These are phyloP conservation scores for Panopea generosa DNA, from an alignment of 2,888 invertebrate species.

Conservation along the genomic window DNA sequence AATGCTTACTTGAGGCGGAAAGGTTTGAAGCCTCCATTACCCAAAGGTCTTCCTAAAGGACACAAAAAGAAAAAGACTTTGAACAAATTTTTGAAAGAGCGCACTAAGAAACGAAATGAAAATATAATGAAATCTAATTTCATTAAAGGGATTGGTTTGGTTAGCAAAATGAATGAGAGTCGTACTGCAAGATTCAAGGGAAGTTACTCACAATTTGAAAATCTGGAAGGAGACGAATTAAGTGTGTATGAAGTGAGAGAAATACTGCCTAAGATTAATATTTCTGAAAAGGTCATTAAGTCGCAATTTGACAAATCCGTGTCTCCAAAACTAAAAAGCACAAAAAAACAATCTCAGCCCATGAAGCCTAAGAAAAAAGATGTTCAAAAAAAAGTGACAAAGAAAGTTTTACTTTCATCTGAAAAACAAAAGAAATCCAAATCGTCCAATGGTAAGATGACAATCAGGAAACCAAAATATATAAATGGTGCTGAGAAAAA, in stretches of 20 bases:
- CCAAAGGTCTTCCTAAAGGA: slow-evolving; percentile 23
- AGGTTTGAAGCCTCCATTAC: slow-evolving; percentile 19
- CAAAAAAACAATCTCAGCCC: too few species aligned
- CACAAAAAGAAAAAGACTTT: slow-evolving; percentile 24
- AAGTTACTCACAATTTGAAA: slow-evolving; percentile 42
- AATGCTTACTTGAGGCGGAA: slow-evolving; percentile 59
- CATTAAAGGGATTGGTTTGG: not conserved
- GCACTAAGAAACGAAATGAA: slow-evolving; percentile 7
- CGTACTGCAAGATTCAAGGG: slow-evolving; percentile 26
- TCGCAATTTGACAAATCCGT: slow-evolving; percentile 2
- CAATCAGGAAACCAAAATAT: not conserved
- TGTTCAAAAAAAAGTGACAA: too few species aligned
- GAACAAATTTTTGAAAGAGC: slow-evolving; percentile 13
- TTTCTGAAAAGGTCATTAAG: not conserved
- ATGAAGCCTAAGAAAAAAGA: too few species aligned
- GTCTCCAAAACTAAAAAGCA: not conserved
- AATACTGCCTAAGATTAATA: not conserved
- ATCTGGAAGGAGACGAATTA: slow-evolving; percentile 14
- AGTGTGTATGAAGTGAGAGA: slow-evolving; percentile 12
- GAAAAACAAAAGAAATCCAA: too few species aligned
- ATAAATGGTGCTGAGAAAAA: not conserved
- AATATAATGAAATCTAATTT: slow-evolving; percentile 7
- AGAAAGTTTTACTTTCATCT: too few species aligned
- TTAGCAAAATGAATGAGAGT: slow-evolving; percentile 15
- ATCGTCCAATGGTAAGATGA: not conserved